Evolutionary conservation across 2,888 invertebrate species (phyloP), one percentile per base, ranked within the genome.

Genomic region (Auanema freiburgensis): DNA sequence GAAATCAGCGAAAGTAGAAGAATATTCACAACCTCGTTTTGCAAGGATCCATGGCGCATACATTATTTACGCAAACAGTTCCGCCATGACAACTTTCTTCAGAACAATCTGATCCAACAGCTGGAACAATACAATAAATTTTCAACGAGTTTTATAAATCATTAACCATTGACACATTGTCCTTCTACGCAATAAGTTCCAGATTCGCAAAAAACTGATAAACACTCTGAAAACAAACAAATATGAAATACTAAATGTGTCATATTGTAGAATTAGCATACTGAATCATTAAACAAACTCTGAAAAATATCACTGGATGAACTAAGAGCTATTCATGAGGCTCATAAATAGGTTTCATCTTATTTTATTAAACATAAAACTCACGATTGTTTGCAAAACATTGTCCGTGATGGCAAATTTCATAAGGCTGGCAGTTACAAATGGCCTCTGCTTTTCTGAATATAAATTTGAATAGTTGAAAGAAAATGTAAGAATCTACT

Each of bases 1-100:
- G 55, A 52, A 52, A 4, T 52, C 21, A 52, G 4, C 10, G 52
- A 24, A 18, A 46, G 2, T 57, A 14, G 46, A 42, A 46, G 11
- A 5, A 49, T 21, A 50, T 40, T 8, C 23, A 6, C 3, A 23
- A 69, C 67, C 69, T 61, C 16, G 57, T 60, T 2, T 59, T 69
- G 56, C 78, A 78, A 4, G 71, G 71, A 61, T 78, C 76, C 16
- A 51, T 43, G 12, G 74, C 67, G 42, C 78, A 78, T 10, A 67
- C 63, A 11, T 65, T 62, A 21, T 69, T 67, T 0, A 67, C 58
- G 57, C 73, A 73, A 3, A 73, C 61, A 1, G 73, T 70, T 12
- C 69, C 70, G 14, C 73, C 68, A 40, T 73, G 73, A 55, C 73
- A 73, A 12, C 51, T 66, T 41, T 71, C 73, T 25, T 70, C 71